Evolutionary conservation across 2,797 vertebrate genomes (phyloP).

Genomic region (Cossypha polioptera): DNA sequence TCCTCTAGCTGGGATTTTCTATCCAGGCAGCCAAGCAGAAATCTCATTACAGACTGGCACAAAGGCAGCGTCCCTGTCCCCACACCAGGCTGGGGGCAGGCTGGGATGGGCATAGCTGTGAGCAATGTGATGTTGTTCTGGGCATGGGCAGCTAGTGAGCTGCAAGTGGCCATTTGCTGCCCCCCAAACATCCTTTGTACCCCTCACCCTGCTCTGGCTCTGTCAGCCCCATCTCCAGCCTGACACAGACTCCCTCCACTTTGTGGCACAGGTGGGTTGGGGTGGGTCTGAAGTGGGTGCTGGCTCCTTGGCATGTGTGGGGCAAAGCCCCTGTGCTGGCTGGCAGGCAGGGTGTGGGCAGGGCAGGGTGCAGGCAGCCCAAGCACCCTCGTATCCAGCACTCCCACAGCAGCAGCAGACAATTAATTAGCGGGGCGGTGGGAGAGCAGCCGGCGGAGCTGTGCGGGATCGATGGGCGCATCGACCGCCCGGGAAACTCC

Average conservation of each 20-base stretch:
- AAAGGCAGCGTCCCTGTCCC: neutral
- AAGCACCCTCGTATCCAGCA: accelerated
- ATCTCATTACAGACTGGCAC: slow-evolving; percentile 61
- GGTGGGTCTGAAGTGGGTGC: neutral
- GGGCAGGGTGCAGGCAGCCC: neutral
- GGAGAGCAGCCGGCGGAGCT: slow-evolving; percentile 13
- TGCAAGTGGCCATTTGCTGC: neutral
- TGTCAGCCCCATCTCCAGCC: neutral
- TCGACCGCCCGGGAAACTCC: neutral
- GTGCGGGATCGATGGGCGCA: neutral
- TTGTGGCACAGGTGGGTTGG: too few species aligned
- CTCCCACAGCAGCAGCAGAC: neutral
- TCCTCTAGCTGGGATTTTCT: slow-evolving; percentile 27
- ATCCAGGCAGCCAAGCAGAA: slow-evolving; percentile 68
- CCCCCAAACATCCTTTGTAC: neutral
- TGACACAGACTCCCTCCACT: too few species aligned
- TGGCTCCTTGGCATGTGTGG: accelerated
- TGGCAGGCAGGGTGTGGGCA: neutral
- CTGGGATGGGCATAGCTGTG: neutral
- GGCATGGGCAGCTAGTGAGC: accelerated
- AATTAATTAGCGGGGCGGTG: slow-evolving; percentile 46
- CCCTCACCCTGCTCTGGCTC: too few species aligned
- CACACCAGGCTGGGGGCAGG: neutral
- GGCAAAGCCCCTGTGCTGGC: neutral
- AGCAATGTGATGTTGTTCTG: neutral